phyloP scores from a whole-genome alignment of 2,113 vertebrate species.

The Formicarius rufipectus region DNA sequence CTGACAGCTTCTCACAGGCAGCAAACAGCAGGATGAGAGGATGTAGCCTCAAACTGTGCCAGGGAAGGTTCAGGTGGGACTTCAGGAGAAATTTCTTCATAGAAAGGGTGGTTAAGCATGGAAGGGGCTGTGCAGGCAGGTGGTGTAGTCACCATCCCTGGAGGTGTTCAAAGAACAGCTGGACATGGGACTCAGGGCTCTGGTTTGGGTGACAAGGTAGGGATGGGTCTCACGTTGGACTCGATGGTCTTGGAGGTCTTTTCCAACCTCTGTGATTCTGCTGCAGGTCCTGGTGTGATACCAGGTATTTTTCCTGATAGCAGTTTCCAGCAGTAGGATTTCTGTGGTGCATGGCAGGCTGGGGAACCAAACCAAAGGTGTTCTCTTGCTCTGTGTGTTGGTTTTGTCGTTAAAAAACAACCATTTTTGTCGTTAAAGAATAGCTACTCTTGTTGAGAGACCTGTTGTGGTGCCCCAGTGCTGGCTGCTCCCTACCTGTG shows the following conservation, averaged over 20 bases:
- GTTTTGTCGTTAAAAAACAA: not conserved
- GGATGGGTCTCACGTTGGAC: not conserved
- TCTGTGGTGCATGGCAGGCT: not conserved
- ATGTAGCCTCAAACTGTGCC: not conserved
- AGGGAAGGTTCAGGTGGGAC: not conserved
- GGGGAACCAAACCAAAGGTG: not conserved
- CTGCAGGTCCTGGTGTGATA: not conserved
- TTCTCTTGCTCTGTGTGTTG: rapidly evolving
- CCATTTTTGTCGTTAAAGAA: not conserved
- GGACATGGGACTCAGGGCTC: not conserved
- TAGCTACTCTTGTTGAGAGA: not conserved
- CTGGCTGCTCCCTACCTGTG: rapidly evolving
- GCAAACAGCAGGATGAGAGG: not conserved
- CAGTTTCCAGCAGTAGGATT: not conserved
- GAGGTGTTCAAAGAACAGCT: not conserved
- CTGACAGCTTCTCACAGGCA: not conserved
- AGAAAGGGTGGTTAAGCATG: not conserved
- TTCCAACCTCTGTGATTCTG: not conserved
- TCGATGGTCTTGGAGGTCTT: not conserved
- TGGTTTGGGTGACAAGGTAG: not conserved
- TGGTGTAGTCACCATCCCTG: not conserved
- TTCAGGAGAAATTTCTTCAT: not conserved
- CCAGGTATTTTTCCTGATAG: not conserved
- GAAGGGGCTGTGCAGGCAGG: not conserved
- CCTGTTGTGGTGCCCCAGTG: not conserved